phyloP scores from a whole-genome alignment of 2,888 invertebrate species.

The Hedya salicella region DNA sequence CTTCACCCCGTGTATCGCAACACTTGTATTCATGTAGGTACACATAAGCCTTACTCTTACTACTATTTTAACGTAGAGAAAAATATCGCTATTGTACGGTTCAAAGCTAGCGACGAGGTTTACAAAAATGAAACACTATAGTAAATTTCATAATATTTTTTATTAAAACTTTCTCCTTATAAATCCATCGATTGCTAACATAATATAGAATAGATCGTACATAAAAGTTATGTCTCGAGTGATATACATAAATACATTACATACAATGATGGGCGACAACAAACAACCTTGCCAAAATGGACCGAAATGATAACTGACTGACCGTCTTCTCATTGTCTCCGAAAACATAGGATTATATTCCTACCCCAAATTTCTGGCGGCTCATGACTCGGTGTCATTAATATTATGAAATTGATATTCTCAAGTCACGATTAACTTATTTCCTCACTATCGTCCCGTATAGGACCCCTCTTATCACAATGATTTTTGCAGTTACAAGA shows the following conservation, averaged over 20 bases:
- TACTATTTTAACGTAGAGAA: too few relatives aligned
- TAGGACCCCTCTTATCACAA: conserved; percentile 29
- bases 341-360: background rate
- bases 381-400: background rate
- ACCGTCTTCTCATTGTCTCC: conserved; percentile 51
- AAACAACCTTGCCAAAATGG: conserved; percentile 56
- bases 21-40: too few relatives aligned
- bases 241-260: conserved; percentile 72
- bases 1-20: too few relatives aligned
- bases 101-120: too few relatives aligned
- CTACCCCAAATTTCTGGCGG: background rate
- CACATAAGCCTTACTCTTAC: too few relatives aligned
- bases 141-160: conserved; percentile 78
- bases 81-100: too few relatives aligned
- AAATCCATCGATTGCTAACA: conserved; percentile 84
- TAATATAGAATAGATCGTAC: conserved; percentile 78
- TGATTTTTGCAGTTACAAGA: conserved; percentile 37
- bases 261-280: conserved; percentile 60
- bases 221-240: conserved; percentile 78
- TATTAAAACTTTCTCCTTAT: conserved; percentile 83
- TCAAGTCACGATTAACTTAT: conserved; percentile 7
- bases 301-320: conserved; percentile 54
- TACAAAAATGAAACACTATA: conserved; percentile 54
- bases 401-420: conserved; percentile 2
- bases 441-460: background rate